A percentile compares a stretch with the other conserved stretches of the same genome.
These are phyloP conservation scores for Parnassius orleans DNA, from an alignment of 2,888 invertebrate species.

Conservation along the genomic window DNA sequence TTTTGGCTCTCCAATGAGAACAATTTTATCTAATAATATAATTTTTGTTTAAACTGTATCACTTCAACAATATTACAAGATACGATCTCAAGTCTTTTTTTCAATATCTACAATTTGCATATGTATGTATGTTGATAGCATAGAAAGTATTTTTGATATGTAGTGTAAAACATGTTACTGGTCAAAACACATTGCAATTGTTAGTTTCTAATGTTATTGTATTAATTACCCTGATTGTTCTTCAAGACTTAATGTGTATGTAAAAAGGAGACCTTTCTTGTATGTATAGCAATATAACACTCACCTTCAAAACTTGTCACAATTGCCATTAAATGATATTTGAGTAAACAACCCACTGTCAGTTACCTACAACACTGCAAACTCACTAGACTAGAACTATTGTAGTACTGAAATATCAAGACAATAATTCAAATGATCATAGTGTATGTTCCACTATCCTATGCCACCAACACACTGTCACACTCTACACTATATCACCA, in stretches of 20 bases:
- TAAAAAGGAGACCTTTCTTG: background rate
- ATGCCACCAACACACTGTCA: constrained; percentile 45
- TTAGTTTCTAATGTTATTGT: constrained; percentile 6
- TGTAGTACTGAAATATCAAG: constrained; percentile 17
- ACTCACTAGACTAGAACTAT: constrained; percentile 22
- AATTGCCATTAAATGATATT: background rate
- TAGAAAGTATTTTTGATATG: constrained; percentile 51
- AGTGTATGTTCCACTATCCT: constrained; percentile 30
- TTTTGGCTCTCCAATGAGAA: constrained; percentile 6
- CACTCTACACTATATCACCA: constrained; percentile 39
- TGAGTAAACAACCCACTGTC: background rate
- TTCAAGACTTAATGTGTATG: constrained; percentile 12
- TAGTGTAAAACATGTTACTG: constrained; percentile 35
- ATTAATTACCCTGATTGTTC: constrained; percentile 27
- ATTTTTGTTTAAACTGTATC: constrained; percentile 53
- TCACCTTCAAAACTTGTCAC: background rate
- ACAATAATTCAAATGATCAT: constrained; percentile 8
- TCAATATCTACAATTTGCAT: constrained; percentile 44
- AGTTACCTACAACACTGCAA: constrained; percentile 15
- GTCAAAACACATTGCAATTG: background rate
- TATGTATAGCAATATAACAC: no score
- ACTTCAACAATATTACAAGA: constrained; percentile 51
- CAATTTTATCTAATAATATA: constrained; percentile 26
- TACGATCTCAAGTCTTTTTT: constrained; percentile 55
- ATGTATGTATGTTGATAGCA: constrained; percentile 52